phyloP scores from a whole-genome alignment of 2,888 invertebrate genomes.

The Endomychus coccineus region DNA sequence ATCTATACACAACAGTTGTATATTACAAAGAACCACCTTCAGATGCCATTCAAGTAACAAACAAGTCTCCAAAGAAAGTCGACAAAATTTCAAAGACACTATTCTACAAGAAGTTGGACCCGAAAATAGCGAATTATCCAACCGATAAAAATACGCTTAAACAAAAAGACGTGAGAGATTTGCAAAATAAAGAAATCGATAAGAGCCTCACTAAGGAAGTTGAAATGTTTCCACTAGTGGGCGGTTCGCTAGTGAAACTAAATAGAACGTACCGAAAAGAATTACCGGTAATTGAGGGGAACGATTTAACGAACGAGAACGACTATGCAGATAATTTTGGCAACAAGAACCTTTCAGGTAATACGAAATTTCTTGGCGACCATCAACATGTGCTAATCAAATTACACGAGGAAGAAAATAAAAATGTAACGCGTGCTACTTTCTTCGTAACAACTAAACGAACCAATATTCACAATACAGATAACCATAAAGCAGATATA shows the following conservation, averaged over 20 bases:
- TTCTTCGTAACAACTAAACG: constrained; percentile 1
- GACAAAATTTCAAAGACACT: constrained; percentile 24
- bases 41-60: constrained; percentile 24
- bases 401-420: background rate
- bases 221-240: constrained; percentile 34
- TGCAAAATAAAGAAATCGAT: constrained; percentile 12
- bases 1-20: constrained; percentile 27
- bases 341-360: too few species aligned
- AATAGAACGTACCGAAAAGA: constrained; percentile 41
- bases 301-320: constrained; percentile 5
- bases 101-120: constrained; percentile 24
- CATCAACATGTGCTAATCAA: background rate
- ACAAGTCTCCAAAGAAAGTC: constrained; percentile 20
- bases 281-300: constrained; percentile 29
- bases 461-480: too few species aligned
- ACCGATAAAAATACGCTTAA: constrained; percentile 17
- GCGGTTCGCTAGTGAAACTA: constrained; percentile 30
- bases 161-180: constrained; percentile 15
- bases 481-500: too few species aligned
- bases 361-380: constrained; percentile 11
- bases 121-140: constrained; percentile 22
- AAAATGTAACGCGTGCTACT: background rate
- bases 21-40: constrained; percentile 32
- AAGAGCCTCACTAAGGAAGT: constrained; percentile 32
- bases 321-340: constrained; percentile 5